Base-by-base conservation (phyloP, 35 echinoderm and acorn worm species). In the Anneissia japonica region DNA sequence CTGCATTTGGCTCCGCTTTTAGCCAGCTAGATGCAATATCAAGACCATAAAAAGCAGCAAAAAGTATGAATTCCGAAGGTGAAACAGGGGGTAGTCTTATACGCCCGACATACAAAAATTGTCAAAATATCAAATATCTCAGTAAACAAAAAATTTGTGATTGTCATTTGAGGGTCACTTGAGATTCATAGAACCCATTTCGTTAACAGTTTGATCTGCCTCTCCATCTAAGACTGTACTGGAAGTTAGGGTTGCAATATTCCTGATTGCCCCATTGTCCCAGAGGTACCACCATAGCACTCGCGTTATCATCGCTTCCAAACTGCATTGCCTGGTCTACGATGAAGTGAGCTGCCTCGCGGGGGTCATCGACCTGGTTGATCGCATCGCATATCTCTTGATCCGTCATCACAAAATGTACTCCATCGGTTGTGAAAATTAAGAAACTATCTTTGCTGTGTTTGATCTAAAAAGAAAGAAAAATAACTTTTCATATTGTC, bases 241-340 rank as follows among this genome's bases (percentile, higher is more conserved):
- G 51, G 26, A 26, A 64, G 26, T 64, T 64, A 12, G 51, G 51
- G 26, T 64, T 64, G 26, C 51, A 64, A 23, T 64, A 64, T 64
- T 64, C 51, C 26, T 64, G 51, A 64, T 81, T 81, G 9, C 95
- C 95, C 95, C 95, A 97, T 36, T 91, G 95, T 16, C 81, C 95
- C 1, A 97, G 38, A 1, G 95, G 95, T 4, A 97, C 77, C 0
- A 97, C 88, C 3, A 97, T 86, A 9, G 84, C 92, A 84, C 88
- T 93, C 12, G 89, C 88, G 83, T 98, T 98, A 84, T 97, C 96
- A 35, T 99, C 91, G 46, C 96, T 99, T 19, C 96, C 96, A 82
- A 91, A 99, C 79, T 99, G 96, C 17, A 99, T 55, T 30, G 96
- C 96, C 30, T 94, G 96, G 72, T 99, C 96, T 3, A 83, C 89